Percentiles rank a stretch among this genome's conserved stretches.
Evolutionary conservation across 2,888 invertebrate genomes (phyloP).

Genomic region (Drosophila kambysellisi): DNA sequence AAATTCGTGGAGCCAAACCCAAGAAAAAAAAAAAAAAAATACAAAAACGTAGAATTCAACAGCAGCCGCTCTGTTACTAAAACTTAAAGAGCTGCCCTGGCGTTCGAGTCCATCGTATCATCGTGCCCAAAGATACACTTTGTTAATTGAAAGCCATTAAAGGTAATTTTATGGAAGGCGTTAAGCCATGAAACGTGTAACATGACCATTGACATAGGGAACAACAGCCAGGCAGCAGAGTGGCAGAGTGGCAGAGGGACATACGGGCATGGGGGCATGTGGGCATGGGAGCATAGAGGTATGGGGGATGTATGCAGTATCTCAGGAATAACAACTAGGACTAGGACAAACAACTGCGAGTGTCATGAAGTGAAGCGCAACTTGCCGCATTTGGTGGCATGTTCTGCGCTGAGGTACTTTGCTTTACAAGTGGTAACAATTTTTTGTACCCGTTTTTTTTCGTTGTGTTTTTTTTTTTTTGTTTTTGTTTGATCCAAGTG

Average conservation of each 20-base stretch:
- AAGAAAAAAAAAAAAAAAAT: constrained; percentile 5
- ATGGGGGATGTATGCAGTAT: constrained; percentile 5
- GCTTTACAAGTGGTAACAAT: constrained; percentile 70
- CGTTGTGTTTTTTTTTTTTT: constrained; percentile 1
- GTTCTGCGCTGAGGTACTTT: constrained; percentile 51
- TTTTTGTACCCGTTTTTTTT: constrained; percentile 27
- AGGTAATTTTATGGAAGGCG: constrained; percentile 86
- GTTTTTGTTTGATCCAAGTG: constrained; percentile 47
- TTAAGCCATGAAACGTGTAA: constrained; percentile 85
- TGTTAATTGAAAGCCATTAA: constrained; percentile 86
- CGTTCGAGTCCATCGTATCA: constrained; percentile 56
- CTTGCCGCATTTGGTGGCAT: constrained; percentile 60
- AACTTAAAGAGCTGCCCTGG: constrained; percentile 27
- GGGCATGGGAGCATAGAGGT: not conserved
- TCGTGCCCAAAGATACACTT: constrained; percentile 80
- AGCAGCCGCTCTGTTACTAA: constrained; percentile 33
- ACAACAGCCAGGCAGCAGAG: constrained; percentile 8
- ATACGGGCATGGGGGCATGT: not conserved
- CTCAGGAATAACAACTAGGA: constrained; percentile 10
- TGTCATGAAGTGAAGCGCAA: constrained; percentile 56
- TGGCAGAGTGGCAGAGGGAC: too few species aligned
- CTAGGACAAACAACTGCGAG: constrained; percentile 45
- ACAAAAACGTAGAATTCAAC: constrained; percentile 23
- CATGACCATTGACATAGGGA: constrained; percentile 82
- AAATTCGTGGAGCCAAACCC: constrained; percentile 52